Evolutionary conservation across 2,888 invertebrate genomes (phyloP).

Genomic region (Patella caerulea): DNA sequence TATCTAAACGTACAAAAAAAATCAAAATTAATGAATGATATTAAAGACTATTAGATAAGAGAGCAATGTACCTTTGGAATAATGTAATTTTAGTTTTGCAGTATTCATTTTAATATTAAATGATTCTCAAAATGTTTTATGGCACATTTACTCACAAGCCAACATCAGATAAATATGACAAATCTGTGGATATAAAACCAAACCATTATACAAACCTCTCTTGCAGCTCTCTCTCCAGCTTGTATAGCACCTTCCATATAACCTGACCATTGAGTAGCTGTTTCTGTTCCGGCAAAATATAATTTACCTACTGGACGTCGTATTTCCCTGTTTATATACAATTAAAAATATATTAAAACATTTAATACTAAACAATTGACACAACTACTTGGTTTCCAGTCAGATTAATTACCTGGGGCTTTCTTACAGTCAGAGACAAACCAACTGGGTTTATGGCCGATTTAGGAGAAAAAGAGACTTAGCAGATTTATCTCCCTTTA

Average conservation of each 20-base stretch:
- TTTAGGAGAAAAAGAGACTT: no score
- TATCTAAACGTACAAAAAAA: slow-evolving; percentile 34
- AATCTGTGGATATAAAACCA: no score
- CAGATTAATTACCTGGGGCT: background rate
- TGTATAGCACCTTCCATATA: slow-evolving; percentile 69
- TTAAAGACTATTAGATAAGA: no score
- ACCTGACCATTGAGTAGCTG: slow-evolving; percentile 63
- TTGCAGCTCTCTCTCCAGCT: slow-evolving; percentile 64
- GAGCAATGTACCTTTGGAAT: background rate
- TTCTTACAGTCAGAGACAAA: background rate
- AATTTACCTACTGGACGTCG: slow-evolving; percentile 61
- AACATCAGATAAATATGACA: no score
- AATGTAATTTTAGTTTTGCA: background rate
- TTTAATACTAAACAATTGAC: background rate
- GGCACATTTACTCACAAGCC: background rate
- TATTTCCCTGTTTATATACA: slow-evolving; percentile 49
- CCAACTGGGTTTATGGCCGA: background rate
- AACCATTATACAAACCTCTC: slow-evolving; percentile 50
- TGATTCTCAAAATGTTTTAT: no score
- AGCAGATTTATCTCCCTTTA: no score
- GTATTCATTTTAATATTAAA: no score
- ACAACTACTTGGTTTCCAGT: background rate
- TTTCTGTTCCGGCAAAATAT: slow-evolving; percentile 66
- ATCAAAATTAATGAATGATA: no score
- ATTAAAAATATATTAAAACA: background rate